phyloP scores from a whole-genome alignment of 2,113 vertebrate species.

The Dromiciops gliroides region DNA sequence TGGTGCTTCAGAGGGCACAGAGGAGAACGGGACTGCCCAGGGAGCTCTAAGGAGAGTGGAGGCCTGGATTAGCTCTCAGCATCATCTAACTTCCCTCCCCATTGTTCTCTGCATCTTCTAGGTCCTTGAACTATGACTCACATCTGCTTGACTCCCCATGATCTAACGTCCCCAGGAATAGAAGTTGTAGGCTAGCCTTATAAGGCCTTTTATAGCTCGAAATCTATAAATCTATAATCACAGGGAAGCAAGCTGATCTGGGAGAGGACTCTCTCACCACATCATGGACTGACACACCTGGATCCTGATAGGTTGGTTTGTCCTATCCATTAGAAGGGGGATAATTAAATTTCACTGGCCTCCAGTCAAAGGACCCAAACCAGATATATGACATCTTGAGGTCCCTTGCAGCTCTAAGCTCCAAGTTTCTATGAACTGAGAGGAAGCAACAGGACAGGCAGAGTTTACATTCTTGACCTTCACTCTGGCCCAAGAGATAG shows the following conservation, averaged over 20 bases:
- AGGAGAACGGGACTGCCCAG: neutral
- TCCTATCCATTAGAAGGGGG: neutral
- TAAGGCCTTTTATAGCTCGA: neutral
- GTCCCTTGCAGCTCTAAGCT: neutral
- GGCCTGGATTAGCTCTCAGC: neutral
- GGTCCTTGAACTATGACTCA: neutral
- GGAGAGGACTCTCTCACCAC: neutral
- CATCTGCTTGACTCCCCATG: neutral
- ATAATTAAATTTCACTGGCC: neutral
- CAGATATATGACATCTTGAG: neutral
- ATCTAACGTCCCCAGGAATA: neutral
- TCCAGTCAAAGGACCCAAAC: neutral
- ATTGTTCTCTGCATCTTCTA: neutral
- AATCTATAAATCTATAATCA: neutral
- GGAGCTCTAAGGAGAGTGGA: neutral
- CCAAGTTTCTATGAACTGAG: neutral
- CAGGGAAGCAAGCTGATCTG: neutral
- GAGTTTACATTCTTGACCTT: neutral
- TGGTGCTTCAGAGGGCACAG: neutral
- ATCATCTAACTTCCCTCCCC: neutral
- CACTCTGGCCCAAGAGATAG: neutral
- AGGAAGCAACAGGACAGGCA: neutral
- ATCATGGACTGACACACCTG: neutral
- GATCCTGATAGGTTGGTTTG: neutral
- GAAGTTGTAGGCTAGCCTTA: neutral